Percentiles rank a stretch among this genome's conserved stretches.
These are phyloP conservation scores for Xenus cinereus DNA, from an alignment of 2,113 vertebrate species.

Conservation along the genomic window DNA sequence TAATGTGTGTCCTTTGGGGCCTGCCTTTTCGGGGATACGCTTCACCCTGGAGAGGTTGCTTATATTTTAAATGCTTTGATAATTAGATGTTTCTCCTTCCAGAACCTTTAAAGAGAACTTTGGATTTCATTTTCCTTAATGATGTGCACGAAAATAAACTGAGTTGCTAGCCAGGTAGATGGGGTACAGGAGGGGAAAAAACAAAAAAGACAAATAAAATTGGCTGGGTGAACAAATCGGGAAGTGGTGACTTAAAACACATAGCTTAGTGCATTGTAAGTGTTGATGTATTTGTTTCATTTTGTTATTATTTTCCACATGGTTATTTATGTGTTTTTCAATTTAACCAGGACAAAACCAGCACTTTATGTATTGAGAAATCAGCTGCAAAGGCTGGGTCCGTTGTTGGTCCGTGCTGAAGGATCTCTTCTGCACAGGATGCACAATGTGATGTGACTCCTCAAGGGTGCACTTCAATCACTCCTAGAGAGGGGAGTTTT, in stretches of 20 bases:
- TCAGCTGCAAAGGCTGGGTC: not conserved
- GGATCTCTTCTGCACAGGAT: not conserved
- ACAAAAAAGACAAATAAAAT: not conserved
- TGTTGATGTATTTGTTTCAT: not conserved
- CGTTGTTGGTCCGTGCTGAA: not conserved
- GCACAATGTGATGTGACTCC: not conserved
- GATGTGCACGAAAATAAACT: not conserved
- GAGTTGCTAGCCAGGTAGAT: not conserved
- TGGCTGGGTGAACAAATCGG: not conserved
- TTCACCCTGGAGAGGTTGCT: not conserved
- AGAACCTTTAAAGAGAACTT: not conserved
- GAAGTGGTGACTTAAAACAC: not conserved
- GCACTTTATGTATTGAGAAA: not conserved
- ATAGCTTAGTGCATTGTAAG: not conserved
- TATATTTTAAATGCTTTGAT: not conserved
- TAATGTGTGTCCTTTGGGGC: not conserved
- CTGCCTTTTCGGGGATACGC: not conserved
- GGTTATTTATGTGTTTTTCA: not conserved
- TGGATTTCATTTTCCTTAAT: conserved; percentile 14
- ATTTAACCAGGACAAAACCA: not conserved
- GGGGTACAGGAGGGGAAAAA: accelerated
- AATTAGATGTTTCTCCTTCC: not conserved
- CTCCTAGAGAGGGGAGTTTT: not conserved
- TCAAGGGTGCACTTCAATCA: not conserved
- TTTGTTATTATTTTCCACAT: not conserved